A percentile compares a stretch with the other conserved stretches of the same genome.
Evolutionary conservation across 2,888 invertebrate genomes (phyloP).

Genomic region (Morinoia aosen): DNA sequence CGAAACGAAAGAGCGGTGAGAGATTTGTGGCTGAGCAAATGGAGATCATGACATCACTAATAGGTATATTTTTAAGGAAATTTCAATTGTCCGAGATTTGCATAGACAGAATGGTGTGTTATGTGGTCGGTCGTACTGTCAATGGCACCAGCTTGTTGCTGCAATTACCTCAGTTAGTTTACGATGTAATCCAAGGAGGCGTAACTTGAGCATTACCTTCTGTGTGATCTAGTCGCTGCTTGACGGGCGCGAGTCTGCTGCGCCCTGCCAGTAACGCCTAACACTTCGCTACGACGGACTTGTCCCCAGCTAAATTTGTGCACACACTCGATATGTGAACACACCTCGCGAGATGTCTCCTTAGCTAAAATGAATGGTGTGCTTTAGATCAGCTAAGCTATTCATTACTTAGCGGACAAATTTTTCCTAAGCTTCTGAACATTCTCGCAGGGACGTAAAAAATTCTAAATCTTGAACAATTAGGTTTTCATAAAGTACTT

Average conservation of each 20-base stretch:
- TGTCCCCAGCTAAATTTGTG: background rate
- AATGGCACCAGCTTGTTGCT: background rate
- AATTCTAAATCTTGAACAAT: background rate
- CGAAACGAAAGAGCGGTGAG: background rate
- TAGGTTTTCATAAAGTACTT: background rate
- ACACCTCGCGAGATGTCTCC: background rate
- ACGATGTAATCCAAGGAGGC: conserved; percentile 24
- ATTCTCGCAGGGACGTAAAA: background rate
- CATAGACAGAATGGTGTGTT: background rate
- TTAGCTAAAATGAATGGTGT: background rate
- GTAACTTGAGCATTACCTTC: conserved; percentile 35
- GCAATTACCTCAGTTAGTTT: background rate
- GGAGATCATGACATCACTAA: background rate
- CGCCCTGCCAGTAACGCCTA: background rate
- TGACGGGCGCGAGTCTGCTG: background rate
- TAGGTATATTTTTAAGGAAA: background rate
- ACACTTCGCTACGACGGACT: background rate
- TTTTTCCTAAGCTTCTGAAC: background rate
- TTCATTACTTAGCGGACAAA: background rate
- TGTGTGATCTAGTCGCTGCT: conserved; percentile 40
- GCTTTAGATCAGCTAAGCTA: background rate
- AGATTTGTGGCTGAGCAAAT: background rate
- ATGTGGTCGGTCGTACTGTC: background rate
- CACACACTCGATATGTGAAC: background rate
- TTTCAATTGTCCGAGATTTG: background rate